Evolutionary conservation across 2,888 invertebrate genomes (phyloP).

Genomic region (Macropis europaea): DNA sequence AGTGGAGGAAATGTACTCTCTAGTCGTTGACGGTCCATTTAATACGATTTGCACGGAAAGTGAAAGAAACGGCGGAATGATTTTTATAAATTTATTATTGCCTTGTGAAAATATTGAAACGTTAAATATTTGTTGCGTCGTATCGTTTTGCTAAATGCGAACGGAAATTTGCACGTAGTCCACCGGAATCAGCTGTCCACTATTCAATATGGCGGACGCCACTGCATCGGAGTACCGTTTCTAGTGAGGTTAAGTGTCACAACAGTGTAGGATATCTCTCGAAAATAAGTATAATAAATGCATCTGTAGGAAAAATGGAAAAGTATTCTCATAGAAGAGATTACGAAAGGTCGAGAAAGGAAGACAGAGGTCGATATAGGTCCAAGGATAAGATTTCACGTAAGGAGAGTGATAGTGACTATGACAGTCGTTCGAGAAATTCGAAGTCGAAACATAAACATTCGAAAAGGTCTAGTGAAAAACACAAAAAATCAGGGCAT

Average conservation of each 20-base stretch:
- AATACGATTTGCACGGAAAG: not conserved
- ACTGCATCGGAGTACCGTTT: not conserved
- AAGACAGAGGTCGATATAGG: constrained; percentile 11
- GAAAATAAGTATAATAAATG: not conserved
- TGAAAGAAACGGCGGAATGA: not conserved
- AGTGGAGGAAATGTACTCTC: constrained; percentile 46
- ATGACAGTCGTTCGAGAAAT: constrained; percentile 28
- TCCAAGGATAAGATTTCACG: constrained; percentile 25
- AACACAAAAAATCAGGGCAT: constrained; percentile 61
- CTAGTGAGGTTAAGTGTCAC: constrained; percentile 51
- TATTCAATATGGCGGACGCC: constrained; percentile 44
- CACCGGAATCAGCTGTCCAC: constrained; percentile 48
- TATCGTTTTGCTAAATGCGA: not conserved
- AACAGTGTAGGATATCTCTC: not conserved
- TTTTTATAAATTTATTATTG: not conserved
- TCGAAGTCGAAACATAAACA: constrained; percentile 50
- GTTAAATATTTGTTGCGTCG: not conserved
- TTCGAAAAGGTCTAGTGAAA: constrained; percentile 52
- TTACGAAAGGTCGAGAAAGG: constrained; percentile 36
- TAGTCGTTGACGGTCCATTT: constrained; percentile 46
- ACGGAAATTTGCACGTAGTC: constrained; percentile 31
- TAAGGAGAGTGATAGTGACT: constrained; percentile 36
- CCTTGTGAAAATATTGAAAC: not conserved
- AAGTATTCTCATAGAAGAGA: constrained; percentile 53
- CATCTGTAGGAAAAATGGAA: constrained; percentile 52